Conservation (phyloP, 2,888 invertebrate genomes). For the Caenorhabditis japonica region DNA sequence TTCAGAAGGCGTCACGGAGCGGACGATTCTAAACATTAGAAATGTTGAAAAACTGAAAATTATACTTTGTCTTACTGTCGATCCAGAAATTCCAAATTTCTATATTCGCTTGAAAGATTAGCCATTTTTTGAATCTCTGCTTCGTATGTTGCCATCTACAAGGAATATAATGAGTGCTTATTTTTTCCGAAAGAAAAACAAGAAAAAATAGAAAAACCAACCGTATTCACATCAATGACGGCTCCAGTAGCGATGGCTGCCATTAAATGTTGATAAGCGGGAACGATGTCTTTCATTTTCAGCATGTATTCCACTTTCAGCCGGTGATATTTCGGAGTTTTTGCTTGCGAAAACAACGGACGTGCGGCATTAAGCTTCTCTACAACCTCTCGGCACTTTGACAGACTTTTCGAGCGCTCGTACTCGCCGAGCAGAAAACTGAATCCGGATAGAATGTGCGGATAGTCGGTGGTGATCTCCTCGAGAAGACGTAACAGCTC, state of each 20-base stretch:
- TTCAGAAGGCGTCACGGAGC: too few species aligned
- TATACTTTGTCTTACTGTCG: too few species aligned
- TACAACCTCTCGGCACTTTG: conserved; percentile 15
- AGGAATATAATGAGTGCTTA: too few species aligned
- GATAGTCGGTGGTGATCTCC: conserved; percentile 17
- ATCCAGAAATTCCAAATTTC: too few species aligned
- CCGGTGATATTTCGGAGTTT: conserved; percentile 18
- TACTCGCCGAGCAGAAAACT: conserved; percentile 27
- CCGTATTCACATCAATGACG: conserved; percentile 8
- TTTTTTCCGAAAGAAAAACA: too few species aligned
- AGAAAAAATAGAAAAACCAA: too few species aligned
- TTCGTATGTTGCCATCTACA: conserved; percentile 23
- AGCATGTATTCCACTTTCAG: conserved; percentile 26
- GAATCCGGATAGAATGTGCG: conserved; percentile 24
- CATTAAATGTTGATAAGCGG: conserved; percentile 42
- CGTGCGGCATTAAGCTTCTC: conserved; percentile 5
- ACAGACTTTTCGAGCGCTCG: background rate
- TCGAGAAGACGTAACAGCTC: conserved; percentile 21
- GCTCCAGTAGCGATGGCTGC: conserved; percentile 33
- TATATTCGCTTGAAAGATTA: too few species aligned
- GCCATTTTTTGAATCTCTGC: too few species aligned
- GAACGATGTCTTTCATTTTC: conserved; percentile 15
- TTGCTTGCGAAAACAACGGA: conserved; percentile 7
- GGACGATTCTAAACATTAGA: too few species aligned
- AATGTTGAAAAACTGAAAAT: too few species aligned